Conservation (phyloP, 64 coral and sea anemone genomes). For the Hydrozoanthus tunicans region DNA sequence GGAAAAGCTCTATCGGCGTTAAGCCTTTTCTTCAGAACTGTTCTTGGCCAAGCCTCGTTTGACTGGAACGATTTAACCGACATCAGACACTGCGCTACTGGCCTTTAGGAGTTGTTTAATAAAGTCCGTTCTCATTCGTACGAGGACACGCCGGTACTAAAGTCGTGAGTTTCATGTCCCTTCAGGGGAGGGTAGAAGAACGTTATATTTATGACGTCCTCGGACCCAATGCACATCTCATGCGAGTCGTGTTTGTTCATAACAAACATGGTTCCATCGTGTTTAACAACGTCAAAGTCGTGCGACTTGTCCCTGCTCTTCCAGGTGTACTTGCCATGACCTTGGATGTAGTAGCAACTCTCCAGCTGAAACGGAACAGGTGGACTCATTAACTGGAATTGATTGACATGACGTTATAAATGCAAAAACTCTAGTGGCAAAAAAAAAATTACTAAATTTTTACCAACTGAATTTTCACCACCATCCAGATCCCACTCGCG, state of each 20-base stretch:
- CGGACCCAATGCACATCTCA: background rate
- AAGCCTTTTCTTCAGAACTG: too few relatives aligned
- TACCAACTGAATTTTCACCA: too few relatives aligned
- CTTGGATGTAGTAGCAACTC: constrained; percentile 22
- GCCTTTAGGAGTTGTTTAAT: too few relatives aligned
- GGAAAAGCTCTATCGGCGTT: too few relatives aligned
- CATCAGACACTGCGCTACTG: too few relatives aligned
- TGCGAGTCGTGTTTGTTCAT: constrained; percentile 55
- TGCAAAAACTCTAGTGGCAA: background rate
- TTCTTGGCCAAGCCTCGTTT: too few relatives aligned
- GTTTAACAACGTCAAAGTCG: constrained; percentile 41
- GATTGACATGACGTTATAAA: background rate
- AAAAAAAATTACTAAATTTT: too few relatives aligned
- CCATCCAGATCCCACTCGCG: too few relatives aligned
- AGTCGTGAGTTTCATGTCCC: constrained; percentile 52
- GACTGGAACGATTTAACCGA: too few relatives aligned
- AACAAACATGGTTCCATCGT: constrained; percentile 54
- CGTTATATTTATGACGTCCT: constrained; percentile 24
- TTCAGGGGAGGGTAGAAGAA: constrained; percentile 59
- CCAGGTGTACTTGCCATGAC: constrained; percentile 51
- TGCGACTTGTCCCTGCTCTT: background rate
- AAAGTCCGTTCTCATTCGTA: background rate
- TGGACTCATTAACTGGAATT: background rate
- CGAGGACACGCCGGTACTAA: background rate
- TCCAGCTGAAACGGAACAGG: constrained; percentile 6